Percentiles rank a stretch among this genome's conserved stretches.
Evolutionary conservation across 2,888 invertebrate species (phyloP).

Genomic region (Cyclophora albipunctata): DNA sequence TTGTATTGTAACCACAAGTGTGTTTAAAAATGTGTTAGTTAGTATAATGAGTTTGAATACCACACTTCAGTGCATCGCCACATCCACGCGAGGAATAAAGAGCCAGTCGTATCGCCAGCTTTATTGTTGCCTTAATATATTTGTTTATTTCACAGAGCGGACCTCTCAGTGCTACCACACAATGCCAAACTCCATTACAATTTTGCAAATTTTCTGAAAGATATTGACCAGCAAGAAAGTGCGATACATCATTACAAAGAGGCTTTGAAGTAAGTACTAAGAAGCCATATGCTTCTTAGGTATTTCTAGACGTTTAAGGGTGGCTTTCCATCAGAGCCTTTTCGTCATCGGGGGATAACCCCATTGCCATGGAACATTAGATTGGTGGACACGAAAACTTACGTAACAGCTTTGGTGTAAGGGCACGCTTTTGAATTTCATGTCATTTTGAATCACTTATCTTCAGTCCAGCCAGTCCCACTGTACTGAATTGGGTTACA

Average conservation of each 20-base stretch:
- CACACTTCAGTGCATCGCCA: neutral
- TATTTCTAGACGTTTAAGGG: neutral
- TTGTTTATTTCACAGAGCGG: slow-evolving; percentile 77
- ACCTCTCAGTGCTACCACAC: slow-evolving; percentile 84
- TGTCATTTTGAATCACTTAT: too few relatives aligned
- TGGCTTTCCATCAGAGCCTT: neutral
- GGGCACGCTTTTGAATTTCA: too few relatives aligned
- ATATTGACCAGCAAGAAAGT: slow-evolving; percentile 81
- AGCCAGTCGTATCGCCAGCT: too few relatives aligned
- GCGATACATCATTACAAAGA: slow-evolving; percentile 86
- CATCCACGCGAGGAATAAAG: too few relatives aligned
- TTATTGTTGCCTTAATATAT: too few relatives aligned
- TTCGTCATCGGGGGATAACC: too few relatives aligned
- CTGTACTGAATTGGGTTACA: too few relatives aligned
- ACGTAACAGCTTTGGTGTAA: too few relatives aligned
- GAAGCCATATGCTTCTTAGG: neutral
- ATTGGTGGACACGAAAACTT: too few relatives aligned
- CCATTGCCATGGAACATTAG: too few relatives aligned
- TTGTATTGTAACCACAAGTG: neutral
- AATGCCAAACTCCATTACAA: slow-evolving; percentile 95
- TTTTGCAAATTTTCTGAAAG: slow-evolving; percentile 89
- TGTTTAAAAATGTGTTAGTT: neutral
- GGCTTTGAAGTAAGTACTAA: slow-evolving; percentile 81
- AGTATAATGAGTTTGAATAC: neutral
- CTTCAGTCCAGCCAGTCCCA: too few relatives aligned